Conservation (phyloP, 2,888 invertebrate genomes). For the Microctonus brassicae region DNA sequence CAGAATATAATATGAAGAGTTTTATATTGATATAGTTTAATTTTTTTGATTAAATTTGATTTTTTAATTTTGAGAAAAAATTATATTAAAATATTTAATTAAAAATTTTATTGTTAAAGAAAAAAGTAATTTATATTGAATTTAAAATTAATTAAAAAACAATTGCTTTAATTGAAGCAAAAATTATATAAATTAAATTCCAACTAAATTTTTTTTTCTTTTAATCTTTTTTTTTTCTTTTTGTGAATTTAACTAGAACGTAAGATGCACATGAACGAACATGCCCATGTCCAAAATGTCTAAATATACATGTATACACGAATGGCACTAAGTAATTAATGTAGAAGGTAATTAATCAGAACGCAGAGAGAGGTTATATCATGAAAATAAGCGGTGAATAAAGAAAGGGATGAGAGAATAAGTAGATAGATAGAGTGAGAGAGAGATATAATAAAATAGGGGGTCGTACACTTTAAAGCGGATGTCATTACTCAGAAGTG, state of each 20-base stretch:
- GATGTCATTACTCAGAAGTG: constrained; percentile 22
- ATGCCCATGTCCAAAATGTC: constrained; percentile 28
- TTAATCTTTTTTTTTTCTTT: not conserved
- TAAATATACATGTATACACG: not conserved
- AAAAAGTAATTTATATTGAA: not conserved
- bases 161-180: no score
- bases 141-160: no score
- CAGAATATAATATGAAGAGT: no score
- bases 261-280: constrained; percentile 57
- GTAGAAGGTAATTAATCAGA: constrained; percentile 63
- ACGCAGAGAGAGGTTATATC: constrained; percentile 9
- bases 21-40: no score
- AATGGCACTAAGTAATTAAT: constrained; percentile 57
- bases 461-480: not conserved
- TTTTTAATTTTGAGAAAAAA: no score
- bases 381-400: not conserved
- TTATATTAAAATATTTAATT: no score
- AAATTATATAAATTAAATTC: no score
- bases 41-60: no score
- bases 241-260: constrained; percentile 46
- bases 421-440: not conserved
- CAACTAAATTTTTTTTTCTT: no score
- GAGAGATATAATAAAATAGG: not conserved
- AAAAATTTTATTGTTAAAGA: no score
- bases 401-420: not conserved